Evolutionary conservation across 2,888 invertebrate genomes (phyloP), one percentile per base, ranked within the genome.

Genomic region (Coecobrya sp.): DNA sequence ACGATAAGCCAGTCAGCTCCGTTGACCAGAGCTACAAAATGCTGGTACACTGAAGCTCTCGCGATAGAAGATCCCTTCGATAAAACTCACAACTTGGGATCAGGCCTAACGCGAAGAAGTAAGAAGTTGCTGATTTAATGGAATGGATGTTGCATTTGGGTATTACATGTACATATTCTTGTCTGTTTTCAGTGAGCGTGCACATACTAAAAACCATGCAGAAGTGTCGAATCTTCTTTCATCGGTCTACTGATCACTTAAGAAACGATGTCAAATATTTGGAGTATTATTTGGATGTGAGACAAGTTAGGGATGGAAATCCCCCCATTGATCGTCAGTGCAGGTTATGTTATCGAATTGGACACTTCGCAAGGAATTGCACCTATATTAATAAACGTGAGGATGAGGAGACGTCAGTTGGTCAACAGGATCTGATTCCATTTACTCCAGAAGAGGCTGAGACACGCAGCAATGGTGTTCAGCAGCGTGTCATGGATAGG

Each of bases 1-100:
- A 95, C 95, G 73, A 96, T 96, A 55, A 95, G 96, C 19, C 96
- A 96, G 94, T 95, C 94, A 5, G 95, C 95, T 45, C 95, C 95
- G 0, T 95, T 97, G 62, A 96, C 96, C 0, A 96, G 96, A 88
- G 96, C 96, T 94, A 96, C 96, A 91, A 97, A 97, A 95, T 95
- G 96, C 42, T 97, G 97, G 97, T 96, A 96, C 94, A 96, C 96
- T 0, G 96, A 96, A 82, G 96, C 96, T 79, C 95, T 97, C 84
- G 96, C 96, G 45, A 96, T 97, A 93, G 97, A 97, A 95, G 97
- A 97, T 95, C 97, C 97, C 8, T 97, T 97, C 95, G 96, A 96
- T 95, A 95, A 96, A 52, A 95, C 95, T 90, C 97, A 97, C 95
- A 97, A 97, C 95, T 95, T 97, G 59, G 96, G 96, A 22, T 95